These are phyloP conservation scores for Apamea anceps DNA, from an alignment of 2,888 invertebrate genomes.

Conservation along the genomic window DNA sequence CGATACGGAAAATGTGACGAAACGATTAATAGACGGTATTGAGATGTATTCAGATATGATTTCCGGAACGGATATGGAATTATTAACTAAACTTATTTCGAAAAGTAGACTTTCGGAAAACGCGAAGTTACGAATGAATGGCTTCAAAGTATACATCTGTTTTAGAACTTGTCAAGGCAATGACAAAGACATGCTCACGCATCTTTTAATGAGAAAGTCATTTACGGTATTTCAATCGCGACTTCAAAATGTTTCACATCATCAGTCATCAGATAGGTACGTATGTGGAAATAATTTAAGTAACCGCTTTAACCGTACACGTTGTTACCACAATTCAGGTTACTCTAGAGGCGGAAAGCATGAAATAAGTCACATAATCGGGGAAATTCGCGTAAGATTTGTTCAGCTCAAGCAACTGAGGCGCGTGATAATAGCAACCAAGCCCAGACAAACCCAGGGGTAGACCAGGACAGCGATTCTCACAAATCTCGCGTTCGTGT, in stretches of 20 bases:
- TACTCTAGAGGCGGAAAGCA: too few species aligned
- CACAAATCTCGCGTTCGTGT: too few species aligned
- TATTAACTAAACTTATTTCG: background rate
- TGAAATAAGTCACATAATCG: too few species aligned
- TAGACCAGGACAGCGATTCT: too few species aligned
- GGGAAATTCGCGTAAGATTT: too few species aligned
- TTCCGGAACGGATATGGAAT: background rate
- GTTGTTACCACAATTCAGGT: too few species aligned
- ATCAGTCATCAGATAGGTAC: background rate
- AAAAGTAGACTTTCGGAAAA: slow-evolving; percentile 1
- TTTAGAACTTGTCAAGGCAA: slow-evolving; percentile 8
- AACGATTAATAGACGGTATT: slow-evolving; percentile 11
- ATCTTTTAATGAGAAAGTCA: slow-evolving; percentile 6
- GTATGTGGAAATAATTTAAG: background rate
- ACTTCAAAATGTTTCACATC: slow-evolving; percentile 9
- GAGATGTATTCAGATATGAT: slow-evolving; percentile 22
- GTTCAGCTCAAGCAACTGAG: too few species aligned
- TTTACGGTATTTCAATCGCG: slow-evolving; percentile 1
- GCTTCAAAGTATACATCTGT: background rate
- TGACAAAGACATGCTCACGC: slow-evolving; percentile 1
- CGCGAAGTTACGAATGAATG: slow-evolving; percentile 9
- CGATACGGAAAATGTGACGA: slow-evolving; percentile 9
- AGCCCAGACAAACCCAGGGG: too few species aligned
- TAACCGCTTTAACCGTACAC: background rate
- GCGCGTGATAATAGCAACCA: background rate